Evolutionary conservation across 2,888 invertebrate genomes (phyloP).

Genomic region (Ophonus ardosiacus): DNA sequence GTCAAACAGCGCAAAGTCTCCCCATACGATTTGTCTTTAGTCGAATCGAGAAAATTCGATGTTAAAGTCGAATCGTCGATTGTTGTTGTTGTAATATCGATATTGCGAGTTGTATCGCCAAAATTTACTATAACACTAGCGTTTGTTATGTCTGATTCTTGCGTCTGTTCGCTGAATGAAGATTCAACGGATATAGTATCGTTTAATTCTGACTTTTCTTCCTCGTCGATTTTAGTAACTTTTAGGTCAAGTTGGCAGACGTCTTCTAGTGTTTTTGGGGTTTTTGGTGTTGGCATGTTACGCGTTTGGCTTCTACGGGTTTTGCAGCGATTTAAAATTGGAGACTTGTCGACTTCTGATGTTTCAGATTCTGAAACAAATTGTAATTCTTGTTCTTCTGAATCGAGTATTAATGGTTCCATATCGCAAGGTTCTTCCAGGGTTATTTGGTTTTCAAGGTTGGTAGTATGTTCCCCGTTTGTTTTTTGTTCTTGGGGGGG

Average conservation of each 20-base stretch:
- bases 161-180: constrained; percentile 28
- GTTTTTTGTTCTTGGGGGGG: constrained; percentile 12
- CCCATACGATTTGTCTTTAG: constrained; percentile 69
- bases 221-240: constrained; percentile 10
- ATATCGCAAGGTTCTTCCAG: constrained; percentile 15
- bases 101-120: constrained; percentile 71
- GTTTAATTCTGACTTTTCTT: not conserved
- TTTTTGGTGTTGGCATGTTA: constrained; percentile 73
- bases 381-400: constrained; percentile 47
- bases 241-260: not conserved
- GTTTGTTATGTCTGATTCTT: constrained; percentile 61
- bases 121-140: constrained; percentile 48
- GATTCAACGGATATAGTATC: constrained; percentile 12
- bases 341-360: constrained; percentile 71
- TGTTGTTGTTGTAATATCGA: constrained; percentile 68
- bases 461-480: not conserved
- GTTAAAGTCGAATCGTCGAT: constrained; percentile 66
- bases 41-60: constrained; percentile 67
- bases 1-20: constrained; percentile 69
- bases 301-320: constrained; percentile 73
- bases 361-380: constrained; percentile 51
- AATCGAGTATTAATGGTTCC: constrained; percentile 46
- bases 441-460: constrained; percentile 6
- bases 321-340: constrained; percentile 70
- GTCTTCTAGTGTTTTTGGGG: constrained; percentile 70